Percentiles rank a stretch among this genome's conserved stretches.
Conservation (phyloP, 2,113 vertebrate genomes). For the Rostratula benghalensis region DNA sequence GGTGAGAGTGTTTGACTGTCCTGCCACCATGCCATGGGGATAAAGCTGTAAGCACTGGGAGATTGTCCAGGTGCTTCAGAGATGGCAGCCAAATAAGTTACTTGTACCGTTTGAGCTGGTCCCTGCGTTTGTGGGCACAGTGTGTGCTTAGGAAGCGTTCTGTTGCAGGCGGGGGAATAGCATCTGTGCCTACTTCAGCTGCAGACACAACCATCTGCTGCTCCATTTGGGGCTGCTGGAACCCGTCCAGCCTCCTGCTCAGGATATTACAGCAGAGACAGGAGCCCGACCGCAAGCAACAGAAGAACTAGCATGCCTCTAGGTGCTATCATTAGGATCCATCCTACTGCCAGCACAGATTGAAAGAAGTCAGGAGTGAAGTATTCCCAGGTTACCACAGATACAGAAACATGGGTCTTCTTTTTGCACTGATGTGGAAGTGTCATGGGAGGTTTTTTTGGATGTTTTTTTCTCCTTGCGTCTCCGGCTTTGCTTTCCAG, state of each 20-base stretch:
- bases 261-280: constrained; percentile 5
- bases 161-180: constrained; percentile 2
- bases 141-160: constrained; percentile 6
- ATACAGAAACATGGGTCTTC: not conserved
- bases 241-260: not conserved
- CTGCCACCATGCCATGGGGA: not conserved
- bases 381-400: not conserved
- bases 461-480: not conserved
- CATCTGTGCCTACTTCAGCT: constrained; percentile 54
- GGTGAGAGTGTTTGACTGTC: not conserved
- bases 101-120: not conserved
- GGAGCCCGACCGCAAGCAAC: not conserved
- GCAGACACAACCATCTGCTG: constrained; percentile 54
- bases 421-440: not conserved
- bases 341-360: not conserved
- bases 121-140: constrained; percentile 37
- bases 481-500: not conserved
- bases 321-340: not conserved
- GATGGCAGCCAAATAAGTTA: not conserved
- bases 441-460: not conserved
- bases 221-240: constrained; percentile 54
- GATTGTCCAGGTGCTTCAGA: not conserved
- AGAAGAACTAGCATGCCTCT: not conserved
- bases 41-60: not conserved
- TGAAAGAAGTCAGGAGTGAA: not conserved